Base-by-base conservation (phyloP, 2,888 invertebrate species). In the Harpagoxenus sublaevis region DNA sequence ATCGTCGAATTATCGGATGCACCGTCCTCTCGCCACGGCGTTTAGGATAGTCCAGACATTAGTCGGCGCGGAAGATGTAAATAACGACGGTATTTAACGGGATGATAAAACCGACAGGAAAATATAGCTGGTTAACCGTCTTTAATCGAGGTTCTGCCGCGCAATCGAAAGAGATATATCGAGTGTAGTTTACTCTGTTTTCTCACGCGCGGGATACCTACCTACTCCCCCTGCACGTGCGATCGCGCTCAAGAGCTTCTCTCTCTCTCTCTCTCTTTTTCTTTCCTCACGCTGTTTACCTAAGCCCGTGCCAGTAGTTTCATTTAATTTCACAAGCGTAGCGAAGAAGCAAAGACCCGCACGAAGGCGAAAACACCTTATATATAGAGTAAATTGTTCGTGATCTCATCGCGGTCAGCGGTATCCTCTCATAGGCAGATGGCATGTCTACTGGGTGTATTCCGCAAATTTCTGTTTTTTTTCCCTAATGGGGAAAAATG, bases 271-370 rank as follows among this genome's bases (percentile, higher is more conserved):
- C 23, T 42, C 1, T 15, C 51, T 48, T 35, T 70, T 39, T 23
- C 55, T 55, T 39, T 57, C 79, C 53, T 42, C 81, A 15, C 55
- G n/a, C 31, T 55, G 84, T 86, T 84, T 71, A 78, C n/a, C 63
- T 75, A 84, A 83, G 71, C 71, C 84, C 62, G 84, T 84, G 77
- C 45, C 63, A 55, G 53, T 73, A 86, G 89, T 89, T 83, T 63
- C 66, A 39, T 74, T 77, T 84, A 88, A 84, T 89, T 90, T 48
- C 15, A 63, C 75, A 81, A 85, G 74, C 73, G 82, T 70, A 74
- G 79, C 78, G 83, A 70, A 71, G 66, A 83, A 82, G 75, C 31
- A 68, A 86, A 86, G 83, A 84, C 83, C 12, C 83, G 42, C 51
- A 84, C 78, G 53, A 82, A 84, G 83, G 74, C 51, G 79, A 78